Evolutionary conservation across 2,113 vertebrate genomes (phyloP), one percentile per base, ranked within the genome.

Genomic region (Mobula hypostoma): DNA sequence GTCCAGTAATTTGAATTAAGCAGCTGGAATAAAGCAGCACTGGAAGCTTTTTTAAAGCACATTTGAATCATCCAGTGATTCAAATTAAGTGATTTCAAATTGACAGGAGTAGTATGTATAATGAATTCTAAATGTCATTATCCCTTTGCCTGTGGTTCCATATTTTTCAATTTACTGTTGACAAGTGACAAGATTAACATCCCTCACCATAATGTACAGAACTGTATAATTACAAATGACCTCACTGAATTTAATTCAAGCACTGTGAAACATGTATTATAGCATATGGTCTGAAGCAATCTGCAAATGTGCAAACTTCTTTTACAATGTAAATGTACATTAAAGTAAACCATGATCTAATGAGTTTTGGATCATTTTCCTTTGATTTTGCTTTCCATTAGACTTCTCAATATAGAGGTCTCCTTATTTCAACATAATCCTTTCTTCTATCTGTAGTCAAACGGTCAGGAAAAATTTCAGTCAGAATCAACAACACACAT

Each of bases 71-170:
- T 90, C 85, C 85, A 68, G 85, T 90, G 15, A 68, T 90, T 90
- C 85, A 90, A 90, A 90, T 90, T 90, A 88, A 88, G 85, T 90
- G 85, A 90, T 63, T 90, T 90, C 17, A n/a, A 68, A 90, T 90
- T 90, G 85, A 90, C 85, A 90, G 32, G 77, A 79, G 85, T 66
- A 90, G 61, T 32, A 61, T 68, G 85, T 68, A 29, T 93, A 93
- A 93, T 76, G 70, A 93, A 93, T 93, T 74, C 68, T 93, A 93
- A 93, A 56, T 74, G 40, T 93, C 91, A 93, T 74, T 93, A 93
- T 93, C 70, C 68, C 40, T 93, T 74, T 74, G 70, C 91, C 91
- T 74, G 9, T 70, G 40, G 91, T 48, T 93, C 91, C 70, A 32
- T 91, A 91, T 68, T 91, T 91, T 93, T 90, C 61, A 90, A 90